Evolutionary conservation across 2,113 vertebrate species (phyloP), one percentile per base, ranked within the genome.

Genomic region (Hippocampus guttulatus): DNA sequence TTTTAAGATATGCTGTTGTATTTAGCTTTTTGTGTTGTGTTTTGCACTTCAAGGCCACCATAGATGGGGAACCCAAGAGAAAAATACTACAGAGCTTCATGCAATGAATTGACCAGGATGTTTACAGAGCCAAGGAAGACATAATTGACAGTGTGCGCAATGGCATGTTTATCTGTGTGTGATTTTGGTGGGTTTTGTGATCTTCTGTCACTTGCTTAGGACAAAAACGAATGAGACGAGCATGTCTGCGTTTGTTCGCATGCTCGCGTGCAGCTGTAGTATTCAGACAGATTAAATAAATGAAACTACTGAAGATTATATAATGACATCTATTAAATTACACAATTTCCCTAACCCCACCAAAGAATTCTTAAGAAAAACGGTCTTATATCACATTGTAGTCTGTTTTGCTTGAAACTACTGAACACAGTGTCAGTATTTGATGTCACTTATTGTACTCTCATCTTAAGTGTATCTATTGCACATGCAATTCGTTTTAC

Each of bases 391-490:
- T 71, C 20, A 79, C 75, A 6, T 66, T 73, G 73, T 71, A 57
- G 68, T 64, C 51, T 20, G 67, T 79, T 82, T 75, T 62, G 40
- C 77, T 41, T 57, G 0, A 82, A 40, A 75, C 45, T 54, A 62
- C 68, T 68, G 75, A 81, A 74, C 70, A 69, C 38, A 30, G 23
- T 47, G 68, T 69, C 70, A 67, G 38, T 75, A 79, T 74, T 70
- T 79, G 83, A 86, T 88, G 89, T 86, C 83, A 87, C 73, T 77
- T 79, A 64, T 77, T 75, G 33, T 83, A 81, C 49, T 71, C 70
- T 84, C 73, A 74, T 73, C 75, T 69, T 85, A 62, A 73, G 71
- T 75, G 51, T 82, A 83, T 81, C 45, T 83, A 67, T 74, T 80
- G 81, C 84, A 82, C 62, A 86, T 71, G 78, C 60, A 73, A 68